phyloP scores from a whole-genome alignment of 2,113 vertebrate genomes.

The Tiliqua scincoides region DNA sequence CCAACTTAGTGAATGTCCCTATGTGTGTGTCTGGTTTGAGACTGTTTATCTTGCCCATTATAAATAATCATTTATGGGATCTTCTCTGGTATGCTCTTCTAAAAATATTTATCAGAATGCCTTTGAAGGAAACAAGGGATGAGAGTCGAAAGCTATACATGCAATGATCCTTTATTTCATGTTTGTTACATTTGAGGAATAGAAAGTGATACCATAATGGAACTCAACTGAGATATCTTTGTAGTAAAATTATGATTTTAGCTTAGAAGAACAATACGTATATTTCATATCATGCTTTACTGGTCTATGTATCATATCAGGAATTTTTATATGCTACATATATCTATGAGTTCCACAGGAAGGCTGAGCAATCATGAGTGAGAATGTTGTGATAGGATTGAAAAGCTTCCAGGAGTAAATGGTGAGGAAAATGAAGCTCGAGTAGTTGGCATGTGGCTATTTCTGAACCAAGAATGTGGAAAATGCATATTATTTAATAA shows the following conservation, averaged over 20 bases:
- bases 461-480: background rate
- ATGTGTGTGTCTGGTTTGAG: constrained; percentile 25
- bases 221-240: background rate
- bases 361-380: background rate
- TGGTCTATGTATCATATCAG: background rate
- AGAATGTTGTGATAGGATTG: background rate
- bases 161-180: background rate
- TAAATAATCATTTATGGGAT: constrained; percentile 50
- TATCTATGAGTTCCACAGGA: background rate
- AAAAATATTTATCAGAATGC: constrained; percentile 29
- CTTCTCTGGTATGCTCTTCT: constrained; percentile 1
- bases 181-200: background rate
- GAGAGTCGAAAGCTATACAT: background rate
- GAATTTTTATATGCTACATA: background rate
- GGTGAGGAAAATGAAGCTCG: background rate
- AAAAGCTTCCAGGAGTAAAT: background rate
- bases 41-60: background rate
- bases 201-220: background rate
- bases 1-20: constrained; percentile 44
- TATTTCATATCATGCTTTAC: background rate
- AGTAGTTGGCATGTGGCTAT: background rate
- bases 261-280: background rate
- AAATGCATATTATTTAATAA: too few species aligned
- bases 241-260: background rate
- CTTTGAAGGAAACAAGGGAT: constrained; percentile 17